phyloP scores from a whole-genome alignment of 2,888 invertebrate species.

The Ferrisia virgata region DNA sequence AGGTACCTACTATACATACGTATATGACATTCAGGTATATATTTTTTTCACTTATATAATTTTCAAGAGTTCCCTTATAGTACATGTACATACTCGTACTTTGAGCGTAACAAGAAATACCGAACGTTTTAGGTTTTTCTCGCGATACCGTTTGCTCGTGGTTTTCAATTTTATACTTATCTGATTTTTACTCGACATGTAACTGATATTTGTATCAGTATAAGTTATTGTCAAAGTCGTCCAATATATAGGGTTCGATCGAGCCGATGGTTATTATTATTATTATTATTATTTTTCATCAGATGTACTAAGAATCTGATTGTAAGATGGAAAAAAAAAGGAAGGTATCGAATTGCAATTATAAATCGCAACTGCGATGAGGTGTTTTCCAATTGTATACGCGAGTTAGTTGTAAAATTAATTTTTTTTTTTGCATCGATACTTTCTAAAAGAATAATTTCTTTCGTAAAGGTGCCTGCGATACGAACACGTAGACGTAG shows the following conservation, averaged over 20 bases:
- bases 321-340: neutral
- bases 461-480: neutral
- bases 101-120: neutral
- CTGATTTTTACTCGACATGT: conserved; percentile 6
- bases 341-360: conserved; percentile 38
- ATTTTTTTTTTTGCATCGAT: neutral
- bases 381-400: neutral
- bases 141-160: neutral
- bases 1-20: no score
- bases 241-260: neutral
- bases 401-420: neutral
- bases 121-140: neutral
- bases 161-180: conserved; percentile 7
- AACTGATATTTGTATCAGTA: conserved; percentile 41
- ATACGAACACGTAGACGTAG: neutral
- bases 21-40: conserved; percentile 39
- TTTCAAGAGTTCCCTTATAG: conserved; percentile 7
- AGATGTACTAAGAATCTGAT: neutral
- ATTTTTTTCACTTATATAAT: conserved; percentile 4
- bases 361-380: neutral
- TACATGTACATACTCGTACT: no score
- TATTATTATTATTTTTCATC: neutral
- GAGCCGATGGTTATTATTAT: neutral
- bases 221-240: no score
- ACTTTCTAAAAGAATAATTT: neutral